Conservation (phyloP, 2,888 invertebrate species). For the Dryobotodes eremita region DNA sequence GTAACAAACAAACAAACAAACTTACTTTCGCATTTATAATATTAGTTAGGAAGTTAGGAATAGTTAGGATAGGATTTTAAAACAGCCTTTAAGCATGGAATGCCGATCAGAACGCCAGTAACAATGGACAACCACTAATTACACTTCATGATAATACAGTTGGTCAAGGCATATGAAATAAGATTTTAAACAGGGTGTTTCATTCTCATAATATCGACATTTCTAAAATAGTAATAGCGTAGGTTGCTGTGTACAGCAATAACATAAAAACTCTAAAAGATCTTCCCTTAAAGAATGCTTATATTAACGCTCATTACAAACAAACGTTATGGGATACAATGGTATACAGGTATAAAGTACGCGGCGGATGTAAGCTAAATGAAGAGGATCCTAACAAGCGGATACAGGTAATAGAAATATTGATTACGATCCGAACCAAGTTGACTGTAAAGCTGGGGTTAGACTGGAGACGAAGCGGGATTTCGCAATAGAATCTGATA, state of each 20-base stretch:
- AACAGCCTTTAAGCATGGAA: not conserved
- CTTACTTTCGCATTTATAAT: no score
- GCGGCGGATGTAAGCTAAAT: conserved; percentile 70
- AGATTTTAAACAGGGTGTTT: not conserved
- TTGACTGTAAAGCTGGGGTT: conserved; percentile 32
- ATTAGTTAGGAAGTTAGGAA: no score
- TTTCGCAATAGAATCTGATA: not conserved
- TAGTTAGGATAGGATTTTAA: no score
- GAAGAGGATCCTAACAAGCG: conserved; percentile 70
- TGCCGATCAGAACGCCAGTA: not conserved
- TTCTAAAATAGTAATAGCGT: not conserved
- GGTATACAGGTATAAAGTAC: conserved; percentile 53
- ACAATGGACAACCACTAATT: not conserved
- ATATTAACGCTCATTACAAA: conserved; percentile 40
- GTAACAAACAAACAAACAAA: no score
- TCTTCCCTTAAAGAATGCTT: not conserved
- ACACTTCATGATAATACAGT: not conserved
- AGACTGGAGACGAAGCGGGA: conserved; percentile 10
- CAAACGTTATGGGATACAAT: conserved; percentile 54
- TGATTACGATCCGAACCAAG: conserved; percentile 62
- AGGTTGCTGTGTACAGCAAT: not conserved
- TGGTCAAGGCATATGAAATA: no score
- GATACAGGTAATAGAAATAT: conserved; percentile 75
- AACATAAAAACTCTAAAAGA: not conserved
- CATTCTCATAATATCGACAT: not conserved